Evolutionary conservation across 1,140 invertebrate species (phyloP), one percentile per base, ranked within the genome.

Genomic region (Bombus huntii): DNA sequence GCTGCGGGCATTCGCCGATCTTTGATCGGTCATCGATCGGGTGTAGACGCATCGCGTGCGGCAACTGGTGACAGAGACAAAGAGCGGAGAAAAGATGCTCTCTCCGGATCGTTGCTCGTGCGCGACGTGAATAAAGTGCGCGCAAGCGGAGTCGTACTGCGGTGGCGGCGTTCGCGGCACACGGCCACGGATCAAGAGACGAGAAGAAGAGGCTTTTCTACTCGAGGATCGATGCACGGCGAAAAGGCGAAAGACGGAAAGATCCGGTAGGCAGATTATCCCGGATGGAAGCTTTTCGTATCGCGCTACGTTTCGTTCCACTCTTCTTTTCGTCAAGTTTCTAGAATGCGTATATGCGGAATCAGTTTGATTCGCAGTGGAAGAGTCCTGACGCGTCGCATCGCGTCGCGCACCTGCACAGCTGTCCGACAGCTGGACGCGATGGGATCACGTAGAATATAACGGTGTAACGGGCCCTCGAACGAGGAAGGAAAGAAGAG

Each of bases 361-460:
- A 25, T 18, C 34, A 1, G 39, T 8, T 22, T 42, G 65, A 15
- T 6, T 42, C 59, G 59, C 6, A 28, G 22, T 39, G 66, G 57
- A 59, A 72, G 66, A 31, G 62, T 28, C 25, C 2, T 28, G 59
- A 65, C 81, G 71, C 57, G 62, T 84, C 78, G 59, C 37, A 53
- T 71, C 78, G 34, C 47, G 68, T 85, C 70, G 86, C 82, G 75
- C 86, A 82, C 86, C 88, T 81, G 81, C 44, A 62, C 81, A 89
- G 83, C 72, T 66, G 83, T 72, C 72, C 71, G 89, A 91, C 91
- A 92, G 88, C 90, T 90, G 91, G 89, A 89, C 84, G 86, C 87
- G 90, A 92, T 90, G 89, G 85, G 86, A 92, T 91, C 86, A 89
- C 88, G 86, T 88, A 89, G 76, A 85, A 59, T 31, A 72, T 93